Evolutionary conservation across 2,113 vertebrate species (phyloP).

Genomic region (Lipophrys pholis): DNA sequence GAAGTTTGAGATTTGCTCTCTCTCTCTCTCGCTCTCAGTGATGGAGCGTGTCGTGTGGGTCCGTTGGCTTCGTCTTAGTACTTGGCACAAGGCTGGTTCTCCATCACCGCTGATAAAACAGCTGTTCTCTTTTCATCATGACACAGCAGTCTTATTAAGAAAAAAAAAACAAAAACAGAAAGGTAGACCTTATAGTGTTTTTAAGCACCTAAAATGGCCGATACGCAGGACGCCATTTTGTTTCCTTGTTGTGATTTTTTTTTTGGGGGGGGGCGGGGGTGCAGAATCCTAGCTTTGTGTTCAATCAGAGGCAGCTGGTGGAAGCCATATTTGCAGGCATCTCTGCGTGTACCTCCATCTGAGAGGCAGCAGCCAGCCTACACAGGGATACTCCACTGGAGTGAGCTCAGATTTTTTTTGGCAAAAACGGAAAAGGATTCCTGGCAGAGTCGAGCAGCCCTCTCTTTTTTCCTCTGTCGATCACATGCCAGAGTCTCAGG

Average conservation of each 20-base stretch:
- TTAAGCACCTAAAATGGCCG: constrained; percentile 82
- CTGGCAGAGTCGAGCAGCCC: constrained; percentile 74
- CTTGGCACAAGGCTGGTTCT: constrained; percentile 54
- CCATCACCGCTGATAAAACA: constrained; percentile 28
- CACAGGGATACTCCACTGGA: constrained; percentile 77
- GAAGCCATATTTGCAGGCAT: constrained; percentile 81
- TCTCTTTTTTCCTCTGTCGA: constrained; percentile 56
- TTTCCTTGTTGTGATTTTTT: constrained; percentile 76
- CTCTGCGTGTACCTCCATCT: constrained; percentile 76
- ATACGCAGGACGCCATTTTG: constrained; percentile 82
- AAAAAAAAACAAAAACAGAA: constrained; percentile 23
- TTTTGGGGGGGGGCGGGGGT: constrained; percentile 40
- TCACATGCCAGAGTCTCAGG: constrained; percentile 76
- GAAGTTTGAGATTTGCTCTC: constrained; percentile 16
- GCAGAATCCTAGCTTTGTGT: constrained; percentile 79
- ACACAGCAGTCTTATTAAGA: constrained; percentile 17
- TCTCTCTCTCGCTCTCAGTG: constrained; percentile 15
- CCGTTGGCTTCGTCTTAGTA: constrained; percentile 41
- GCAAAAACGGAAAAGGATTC: constrained; percentile 79
- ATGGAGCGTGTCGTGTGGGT: constrained; percentile 14
- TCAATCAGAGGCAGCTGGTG: constrained; percentile 80
- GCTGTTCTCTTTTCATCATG: constrained; percentile 35
- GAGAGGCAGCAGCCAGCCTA: constrained; percentile 78
- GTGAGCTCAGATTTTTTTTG: constrained; percentile 78
- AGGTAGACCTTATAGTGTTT: constrained; percentile 47